phyloP scores from a whole-genome alignment of 2,113 vertebrate genomes.

The Suricata suricatta region DNA sequence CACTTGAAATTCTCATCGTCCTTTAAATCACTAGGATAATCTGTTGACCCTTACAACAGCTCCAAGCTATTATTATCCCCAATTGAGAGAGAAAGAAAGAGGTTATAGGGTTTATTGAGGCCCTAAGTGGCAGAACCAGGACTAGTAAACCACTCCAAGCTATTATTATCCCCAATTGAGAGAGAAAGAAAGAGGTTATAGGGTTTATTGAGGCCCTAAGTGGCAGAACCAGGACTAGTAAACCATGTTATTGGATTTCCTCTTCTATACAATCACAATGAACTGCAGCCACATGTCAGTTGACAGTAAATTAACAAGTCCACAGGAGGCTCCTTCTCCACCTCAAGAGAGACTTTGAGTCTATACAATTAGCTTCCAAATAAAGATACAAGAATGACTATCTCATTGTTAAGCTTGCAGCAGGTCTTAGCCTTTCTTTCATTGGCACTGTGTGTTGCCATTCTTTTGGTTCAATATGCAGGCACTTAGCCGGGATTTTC shows the following conservation, averaged over 20 bases:
- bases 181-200: constrained; percentile 6
- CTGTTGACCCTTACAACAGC: constrained; percentile 5
- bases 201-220: neutral
- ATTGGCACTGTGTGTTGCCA: neutral
- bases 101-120: neutral
- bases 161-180: constrained; percentile 42
- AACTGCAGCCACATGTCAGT: neutral
- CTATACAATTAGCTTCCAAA: neutral
- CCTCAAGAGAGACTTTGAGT: neutral
- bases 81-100: constrained; percentile 24
- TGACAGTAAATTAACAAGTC: neutral
- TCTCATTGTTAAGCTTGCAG: neutral
- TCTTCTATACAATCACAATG: neutral
- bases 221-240: constrained; percentile 28
- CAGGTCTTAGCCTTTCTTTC: neutral
- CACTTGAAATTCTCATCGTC: constrained; percentile 38
- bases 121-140: constrained; percentile 10
- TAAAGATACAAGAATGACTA: neutral
- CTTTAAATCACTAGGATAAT: constrained; percentile 54
- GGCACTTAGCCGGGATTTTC: neutral
- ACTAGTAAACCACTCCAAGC: neutral
- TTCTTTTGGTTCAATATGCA: neutral
- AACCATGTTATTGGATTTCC: constrained; percentile 45
- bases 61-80: constrained; percentile 33
- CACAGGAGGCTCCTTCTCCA: neutral